Evolutionary conservation across 1,140 invertebrate genomes (phyloP), one percentile per base, ranked within the genome.

Genomic region (Lasioglossum baleicum): DNA sequence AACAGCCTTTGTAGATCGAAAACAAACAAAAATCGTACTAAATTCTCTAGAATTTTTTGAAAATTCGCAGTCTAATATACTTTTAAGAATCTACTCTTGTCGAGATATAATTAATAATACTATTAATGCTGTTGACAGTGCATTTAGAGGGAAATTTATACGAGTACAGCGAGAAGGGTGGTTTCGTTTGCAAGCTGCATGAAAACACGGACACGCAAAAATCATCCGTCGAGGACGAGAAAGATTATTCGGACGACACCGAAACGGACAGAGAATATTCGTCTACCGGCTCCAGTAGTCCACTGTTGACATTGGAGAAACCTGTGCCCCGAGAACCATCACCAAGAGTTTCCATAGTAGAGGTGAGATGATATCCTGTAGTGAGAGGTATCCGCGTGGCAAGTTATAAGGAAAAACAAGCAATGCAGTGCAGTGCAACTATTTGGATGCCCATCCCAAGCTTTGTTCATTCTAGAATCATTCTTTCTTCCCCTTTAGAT

Each of bases 271-370:
- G 87, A 84, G 90, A 90, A n/a, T 85, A 79, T 51, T 87, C 86
- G 48, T 87, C 89, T 31, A 86, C 82, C 10, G 85, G 76, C 35
- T 90, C 88, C 58, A 84, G 77, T 82, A 88, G 89, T 70, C 83
- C 83, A 8, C 74, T 86, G 22, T 72, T 86, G 20, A 69, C 78
- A 44, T 81, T 86, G 83, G 90, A 90, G 76, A 88, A 87, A 70
- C 60, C 76, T 44, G 40, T 78, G 20, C 75, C 75, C 20, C 74
- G 88, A 76, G 87, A 90, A 83, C 75, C 87, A 22, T 90, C 90
- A 66, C 88, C 91, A 66, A 86, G 90, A 73, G 90, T 90, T 80
- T 85, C 91, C 53, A 92, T 92, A 58, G 86, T 90, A 66, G 90
- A 92, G 90, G 90, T 92, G 89, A 91, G 88, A 69, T 80, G 66